These are phyloP conservation scores for Drosophila kokeensis DNA, from an alignment of 2,888 invertebrate genomes.

Conservation along the genomic window DNA sequence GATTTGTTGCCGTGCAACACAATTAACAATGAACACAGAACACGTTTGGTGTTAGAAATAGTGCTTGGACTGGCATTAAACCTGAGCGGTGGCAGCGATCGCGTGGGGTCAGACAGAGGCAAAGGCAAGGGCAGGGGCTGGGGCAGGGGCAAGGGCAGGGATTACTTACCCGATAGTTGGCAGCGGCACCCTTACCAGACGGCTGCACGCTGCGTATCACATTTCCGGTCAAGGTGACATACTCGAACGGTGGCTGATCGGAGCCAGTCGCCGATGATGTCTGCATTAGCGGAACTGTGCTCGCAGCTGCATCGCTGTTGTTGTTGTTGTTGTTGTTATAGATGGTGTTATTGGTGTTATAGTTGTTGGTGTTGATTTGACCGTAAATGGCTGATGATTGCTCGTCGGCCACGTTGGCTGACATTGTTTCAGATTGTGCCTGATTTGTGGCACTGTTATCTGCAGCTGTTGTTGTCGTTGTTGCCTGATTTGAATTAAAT, in stretches of 20 bases:
- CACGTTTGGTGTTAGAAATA: constrained; percentile 6
- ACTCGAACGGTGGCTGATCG: constrained; percentile 82
- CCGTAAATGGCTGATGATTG: constrained; percentile 69
- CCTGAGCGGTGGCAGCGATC: background rate
- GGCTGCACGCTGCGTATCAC: constrained; percentile 85
- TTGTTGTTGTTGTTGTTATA: constrained; percentile 40
- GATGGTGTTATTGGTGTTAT: constrained; percentile 10
- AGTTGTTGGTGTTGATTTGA: constrained; percentile 58
- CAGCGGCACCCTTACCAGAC: constrained; percentile 84
- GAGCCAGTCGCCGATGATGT: constrained; percentile 28
- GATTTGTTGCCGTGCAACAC: background rate
- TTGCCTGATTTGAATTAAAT: constrained; percentile 83
- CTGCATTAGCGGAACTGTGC: constrained; percentile 43
- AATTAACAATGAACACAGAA: constrained; percentile 1
- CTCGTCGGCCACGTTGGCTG: constrained; percentile 72
- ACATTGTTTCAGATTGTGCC: constrained; percentile 48
- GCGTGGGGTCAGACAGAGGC: background rate
- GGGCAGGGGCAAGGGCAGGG: background rate
- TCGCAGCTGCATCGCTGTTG: constrained; percentile 37
- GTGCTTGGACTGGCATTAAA: background rate
- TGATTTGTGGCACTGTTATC: constrained; percentile 26
- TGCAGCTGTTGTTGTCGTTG: constrained; percentile 42
- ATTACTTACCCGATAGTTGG: constrained; percentile 83
- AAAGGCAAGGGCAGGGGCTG: background rate
- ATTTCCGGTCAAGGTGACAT: constrained; percentile 84